phyloP scores from a whole-genome alignment of 2,888 invertebrate species.

The Drosophila atripex region DNA sequence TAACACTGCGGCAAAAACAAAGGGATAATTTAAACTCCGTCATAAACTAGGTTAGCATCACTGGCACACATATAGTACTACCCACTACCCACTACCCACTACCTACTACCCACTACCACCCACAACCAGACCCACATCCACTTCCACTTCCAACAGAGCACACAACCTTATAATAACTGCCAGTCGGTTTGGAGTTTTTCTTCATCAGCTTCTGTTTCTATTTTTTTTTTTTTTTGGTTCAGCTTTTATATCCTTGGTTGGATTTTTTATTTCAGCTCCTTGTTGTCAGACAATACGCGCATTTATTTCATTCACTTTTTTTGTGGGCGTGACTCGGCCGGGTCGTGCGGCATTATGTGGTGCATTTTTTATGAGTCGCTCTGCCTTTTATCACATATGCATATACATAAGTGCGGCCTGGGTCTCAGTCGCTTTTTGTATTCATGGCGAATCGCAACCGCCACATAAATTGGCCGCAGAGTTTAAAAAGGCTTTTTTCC shows the following conservation, averaged over 20 bases:
- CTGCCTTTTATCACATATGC: slow-evolving; percentile 74
- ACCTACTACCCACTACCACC: slow-evolving; percentile 23
- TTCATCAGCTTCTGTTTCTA: slow-evolving; percentile 62
- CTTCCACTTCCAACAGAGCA: background rate
- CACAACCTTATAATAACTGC: slow-evolving; percentile 71
- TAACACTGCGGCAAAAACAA: slow-evolving; percentile 71
- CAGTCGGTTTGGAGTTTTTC: slow-evolving; percentile 76
- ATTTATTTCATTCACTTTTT: slow-evolving; percentile 49
- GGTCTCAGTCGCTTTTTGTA: slow-evolving; percentile 35
- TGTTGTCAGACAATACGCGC: slow-evolving; percentile 53
- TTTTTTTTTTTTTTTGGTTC: slow-evolving; percentile 44
- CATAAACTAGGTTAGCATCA: slow-evolving; percentile 77
- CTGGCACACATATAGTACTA: slow-evolving; percentile 31
- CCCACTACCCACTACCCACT: background rate
- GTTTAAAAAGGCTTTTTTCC: slow-evolving; percentile 41
- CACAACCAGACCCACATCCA: background rate
- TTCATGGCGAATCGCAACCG: slow-evolving; percentile 44
- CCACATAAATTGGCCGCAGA: slow-evolving; percentile 64
- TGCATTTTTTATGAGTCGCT: slow-evolving; percentile 71
- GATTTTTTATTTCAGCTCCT: slow-evolving; percentile 26
- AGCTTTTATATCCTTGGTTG: slow-evolving; percentile 49
- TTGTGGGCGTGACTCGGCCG: slow-evolving; percentile 55
- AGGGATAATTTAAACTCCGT: slow-evolving; percentile 77
- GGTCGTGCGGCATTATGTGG: slow-evolving; percentile 73
- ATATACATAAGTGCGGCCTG: slow-evolving; percentile 51